Evolutionary conservation across 2,113 vertebrate species (phyloP).

Genomic region (mouse (Mus musculus)): GRCm39 chr1:62976501-62977000

Average conservation of each 20-base stretch:
- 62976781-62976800: not conserved
- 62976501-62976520: not conserved
- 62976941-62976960: not conserved
- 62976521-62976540: not conserved
- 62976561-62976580: not conserved
- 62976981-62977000: not conserved
- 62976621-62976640: not conserved
- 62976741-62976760: not conserved
- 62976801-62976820: not conserved
- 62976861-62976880: not conserved
- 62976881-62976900: not conserved
- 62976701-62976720: not conserved
- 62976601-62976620: not conserved
- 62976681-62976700: not conserved
- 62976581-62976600: fast-evolving
- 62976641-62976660: not conserved
- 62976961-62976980: not conserved
- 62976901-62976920: not conserved
- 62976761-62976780: not conserved
- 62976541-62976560: not conserved
- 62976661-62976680: not conserved
- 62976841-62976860: not conserved
- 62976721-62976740: not conserved
- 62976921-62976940: not conserved
- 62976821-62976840: not conserved